phyloP scores from a whole-genome alignment of 2,797 vertebrate species.

The Hemitrygon akajei region DNA sequence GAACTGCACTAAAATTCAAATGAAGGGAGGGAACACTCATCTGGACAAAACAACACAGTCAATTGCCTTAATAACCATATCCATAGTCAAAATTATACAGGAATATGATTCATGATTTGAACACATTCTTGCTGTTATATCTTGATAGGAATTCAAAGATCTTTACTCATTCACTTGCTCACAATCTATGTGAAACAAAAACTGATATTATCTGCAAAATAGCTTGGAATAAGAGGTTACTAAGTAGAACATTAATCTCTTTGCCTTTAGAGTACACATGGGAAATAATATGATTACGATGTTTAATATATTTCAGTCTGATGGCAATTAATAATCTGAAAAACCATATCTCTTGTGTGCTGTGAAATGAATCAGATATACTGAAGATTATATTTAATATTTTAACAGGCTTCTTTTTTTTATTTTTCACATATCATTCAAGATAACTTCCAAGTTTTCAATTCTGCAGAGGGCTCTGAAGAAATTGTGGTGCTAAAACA shows the following conservation, averaged over 20 bases:
- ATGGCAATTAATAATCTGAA: neutral
- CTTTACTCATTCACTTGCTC: neutral
- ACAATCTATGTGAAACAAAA: neutral
- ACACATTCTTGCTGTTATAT: neutral
- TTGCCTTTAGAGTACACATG: neutral
- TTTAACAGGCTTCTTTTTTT: neutral
- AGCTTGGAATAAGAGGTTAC: neutral
- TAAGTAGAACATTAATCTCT: neutral
- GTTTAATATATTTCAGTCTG: neutral
- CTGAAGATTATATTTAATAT: neutral
- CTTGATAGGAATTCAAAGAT: neutral
- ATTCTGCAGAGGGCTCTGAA: neutral
- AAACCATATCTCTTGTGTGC: neutral
- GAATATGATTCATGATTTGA: neutral
- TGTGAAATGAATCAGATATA: neutral
- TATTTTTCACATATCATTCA: neutral
- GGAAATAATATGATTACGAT: neutral
- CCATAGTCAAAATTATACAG: neutral
- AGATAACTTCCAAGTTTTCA: neutral
- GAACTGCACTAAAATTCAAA: neutral
- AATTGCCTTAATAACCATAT: neutral
- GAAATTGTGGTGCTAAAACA: neutral
- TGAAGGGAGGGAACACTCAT: neutral
- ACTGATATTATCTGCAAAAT: neutral
- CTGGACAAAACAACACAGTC: neutral